Evolutionary conservation across 2,113 vertebrate species (phyloP).

Genomic region (Capreolus pygargus): DNA sequence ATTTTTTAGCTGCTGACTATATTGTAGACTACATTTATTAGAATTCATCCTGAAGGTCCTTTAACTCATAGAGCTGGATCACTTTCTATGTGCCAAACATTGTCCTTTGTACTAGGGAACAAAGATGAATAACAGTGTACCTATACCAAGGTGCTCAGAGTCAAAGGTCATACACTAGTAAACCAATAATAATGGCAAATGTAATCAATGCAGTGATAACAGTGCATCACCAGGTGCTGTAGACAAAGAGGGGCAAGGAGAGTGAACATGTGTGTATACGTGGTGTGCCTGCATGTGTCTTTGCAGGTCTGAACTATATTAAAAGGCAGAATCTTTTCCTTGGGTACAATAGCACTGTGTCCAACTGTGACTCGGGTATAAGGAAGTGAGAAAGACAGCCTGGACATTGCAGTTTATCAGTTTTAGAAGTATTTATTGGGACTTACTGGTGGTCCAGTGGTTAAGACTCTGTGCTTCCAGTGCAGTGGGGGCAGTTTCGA

Average conservation of each 20-base stretch:
- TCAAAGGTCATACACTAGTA: background rate
- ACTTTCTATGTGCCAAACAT: background rate
- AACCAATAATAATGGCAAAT: conserved; percentile 6
- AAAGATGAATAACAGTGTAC: background rate
- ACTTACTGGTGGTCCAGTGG: background rate
- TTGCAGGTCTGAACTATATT: background rate
- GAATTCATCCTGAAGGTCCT: background rate
- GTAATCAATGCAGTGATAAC: background rate
- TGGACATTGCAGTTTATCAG: background rate
- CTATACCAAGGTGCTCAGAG: background rate
- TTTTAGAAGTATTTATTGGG: background rate
- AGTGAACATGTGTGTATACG: background rate
- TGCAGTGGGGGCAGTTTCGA: background rate
- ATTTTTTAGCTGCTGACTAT: background rate
- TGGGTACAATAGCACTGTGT: background rate
- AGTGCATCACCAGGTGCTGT: background rate
- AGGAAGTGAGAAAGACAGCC: background rate
- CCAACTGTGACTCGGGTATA: background rate
- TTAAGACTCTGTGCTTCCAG: background rate
- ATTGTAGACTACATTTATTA: conserved; percentile 36
- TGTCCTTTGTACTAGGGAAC: background rate
- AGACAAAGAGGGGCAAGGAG: background rate
- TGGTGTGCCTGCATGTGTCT: background rate
- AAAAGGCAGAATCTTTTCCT: conserved; percentile 31
- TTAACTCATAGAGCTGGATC: background rate